Evolutionary conservation across 2,113 vertebrate genomes (phyloP), one percentile per base, ranked within the genome.

Genomic region (Xyliphius kryptos): DNA sequence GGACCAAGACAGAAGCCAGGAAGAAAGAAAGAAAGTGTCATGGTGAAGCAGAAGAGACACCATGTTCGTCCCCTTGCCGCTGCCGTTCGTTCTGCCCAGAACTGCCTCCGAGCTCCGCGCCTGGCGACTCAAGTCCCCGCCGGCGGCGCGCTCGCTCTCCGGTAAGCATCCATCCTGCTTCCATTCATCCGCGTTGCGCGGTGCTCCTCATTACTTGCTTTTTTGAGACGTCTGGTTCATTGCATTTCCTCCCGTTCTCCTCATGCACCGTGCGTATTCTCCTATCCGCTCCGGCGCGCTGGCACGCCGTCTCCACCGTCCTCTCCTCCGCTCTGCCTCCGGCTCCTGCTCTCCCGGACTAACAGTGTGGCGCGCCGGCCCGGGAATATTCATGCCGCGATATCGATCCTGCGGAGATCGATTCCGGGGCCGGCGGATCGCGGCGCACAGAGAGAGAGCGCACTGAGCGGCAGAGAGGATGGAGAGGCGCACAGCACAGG

Each of bases 371-470:
- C 83, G 82, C 85, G 83, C 82, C 81, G 85, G 84, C 81, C 85
- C 83, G 86, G 86, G 86, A 88, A 89, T 89, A 89, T 89, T 89
- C 87, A 89, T 89, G 86, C 81, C 81, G 87, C 85, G 81, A 86
- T 89, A 89, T 89, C 84, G 87, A 89, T 88, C 87, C 79, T 81
- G 82, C 64, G 79, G 84, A 86, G 85, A 89, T 89, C 87, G 87
- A 89, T 89, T 89, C 84, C 74, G 77, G 84, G 82, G 83, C 87
- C 82, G 85, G 81, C 86, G 82, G 84, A n/a, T n/a, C n/a, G n/a
- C n/a, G n/a, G n/a, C n/a, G n/a, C n/a, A n/a, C n/a, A n/a, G n/a
- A 69, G 66, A 58, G 43, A 70, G 65, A 67, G 14, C 41, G 56
- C 46, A 56, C 62, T 81, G 80, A 82, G 83, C 63, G 77, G 75